Percentiles rank a stretch among this genome's conserved stretches.
Conservation (phyloP, 64 coral and sea anemone species). For the Pachyseris speciosa region DNA sequence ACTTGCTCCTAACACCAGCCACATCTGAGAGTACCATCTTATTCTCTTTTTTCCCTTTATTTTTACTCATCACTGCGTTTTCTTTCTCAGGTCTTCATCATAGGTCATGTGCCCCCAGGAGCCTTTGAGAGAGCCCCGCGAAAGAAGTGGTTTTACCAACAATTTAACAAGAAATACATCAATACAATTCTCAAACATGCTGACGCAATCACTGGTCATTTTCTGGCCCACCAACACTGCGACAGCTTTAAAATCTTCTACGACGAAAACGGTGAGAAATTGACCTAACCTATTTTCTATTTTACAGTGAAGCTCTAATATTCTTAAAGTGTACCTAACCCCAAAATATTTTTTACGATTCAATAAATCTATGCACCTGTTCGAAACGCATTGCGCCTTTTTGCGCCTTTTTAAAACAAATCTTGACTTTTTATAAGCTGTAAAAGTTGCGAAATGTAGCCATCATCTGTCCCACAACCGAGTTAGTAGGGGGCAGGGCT, state of each 20-base stretch:
- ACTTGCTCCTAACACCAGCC: too few species aligned
- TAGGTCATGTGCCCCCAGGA: conserved; percentile 74
- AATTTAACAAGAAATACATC: conserved; percentile 66
- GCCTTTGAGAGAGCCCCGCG: conserved; percentile 60
- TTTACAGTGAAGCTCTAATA: too few species aligned
- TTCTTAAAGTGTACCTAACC: too few species aligned
- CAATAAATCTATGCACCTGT: too few species aligned
- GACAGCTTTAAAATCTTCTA: conserved; percentile 83
- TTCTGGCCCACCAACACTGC: conserved; percentile 76
- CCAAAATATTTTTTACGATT: too few species aligned
- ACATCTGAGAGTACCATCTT: too few species aligned
- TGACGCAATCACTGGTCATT: conserved; percentile 58
- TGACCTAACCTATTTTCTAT: background rate
- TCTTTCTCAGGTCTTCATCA: conserved; percentile 57
- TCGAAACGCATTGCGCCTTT: too few species aligned
- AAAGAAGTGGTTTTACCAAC: conserved; percentile 77
- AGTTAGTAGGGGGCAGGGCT: too few species aligned
- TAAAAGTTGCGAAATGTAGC: too few species aligned
- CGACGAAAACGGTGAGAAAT: conserved; percentile 32
- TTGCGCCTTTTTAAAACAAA: too few species aligned
- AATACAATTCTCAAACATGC: conserved; percentile 48
- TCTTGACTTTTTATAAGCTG: too few species aligned
- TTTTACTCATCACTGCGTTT: background rate
- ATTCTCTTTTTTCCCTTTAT: background rate
- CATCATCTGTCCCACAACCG: too few species aligned